Evolutionary conservation across 2,888 invertebrate species (phyloP), one percentile per base, ranked within the genome.

Genomic region (Volucella inanis): DNA sequence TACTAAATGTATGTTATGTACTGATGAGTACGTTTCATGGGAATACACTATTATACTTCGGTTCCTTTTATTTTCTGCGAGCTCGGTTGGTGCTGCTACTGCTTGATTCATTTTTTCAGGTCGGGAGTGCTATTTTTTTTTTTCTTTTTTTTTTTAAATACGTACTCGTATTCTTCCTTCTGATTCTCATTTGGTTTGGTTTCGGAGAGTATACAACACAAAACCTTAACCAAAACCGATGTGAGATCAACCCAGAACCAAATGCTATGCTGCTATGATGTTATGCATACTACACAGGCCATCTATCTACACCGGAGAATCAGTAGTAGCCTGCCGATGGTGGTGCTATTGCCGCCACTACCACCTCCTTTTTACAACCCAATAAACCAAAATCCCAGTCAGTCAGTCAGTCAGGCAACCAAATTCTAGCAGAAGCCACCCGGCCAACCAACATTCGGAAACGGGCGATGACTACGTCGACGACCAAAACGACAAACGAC

Each of bases 1-100:
- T 90, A 91, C 91, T 92, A 90, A 91, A 90, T 90, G 89, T 89
- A 80, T 81, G 80, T 77, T 87, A 87, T 85, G 74, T 85, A 87
- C 85, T 78, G 82, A 87, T 85, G 82, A 85, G 85, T 82, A 86
- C 80, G 82, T 86, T 86, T 87, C 77, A 87, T 87, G 84, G 84
- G 79, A 87, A 87, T 87, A 87, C 76, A 85, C 85, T 85, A 85
- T 85, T 72, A 81, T 81, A 85, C 81, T 85, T 81, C 67, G 81
- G 76, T 76, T 85, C 80, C 85, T 81, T 85, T 85, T 85, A 77
- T 81, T 85, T 85, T 85, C 76, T 62, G 85, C 50, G 76, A 85
- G 81, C 68, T 72, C 31, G 6, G 67, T 72, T 67, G 81, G 62
- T 81, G 85, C 81, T 85, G 81, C 81, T 81, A 72, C 76, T 68